phyloP scores from a whole-genome alignment of 2,797 vertebrate genomes.

The Peromyscus nudipes region DNA sequence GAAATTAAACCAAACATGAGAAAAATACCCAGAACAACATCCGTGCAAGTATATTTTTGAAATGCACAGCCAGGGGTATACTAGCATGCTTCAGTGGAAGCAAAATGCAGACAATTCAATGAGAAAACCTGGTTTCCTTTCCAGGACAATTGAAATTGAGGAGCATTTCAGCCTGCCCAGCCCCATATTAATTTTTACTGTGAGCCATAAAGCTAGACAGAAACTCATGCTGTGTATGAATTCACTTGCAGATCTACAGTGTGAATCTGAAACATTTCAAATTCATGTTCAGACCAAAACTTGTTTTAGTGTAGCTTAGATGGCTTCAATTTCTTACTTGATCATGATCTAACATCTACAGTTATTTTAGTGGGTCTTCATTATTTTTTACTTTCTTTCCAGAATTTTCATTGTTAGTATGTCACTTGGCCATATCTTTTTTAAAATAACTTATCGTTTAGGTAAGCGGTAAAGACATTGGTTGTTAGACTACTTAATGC shows the following conservation, averaged over 20 bases:
- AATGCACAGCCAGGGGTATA: background rate
- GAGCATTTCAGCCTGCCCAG: background rate
- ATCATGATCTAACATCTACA: background rate
- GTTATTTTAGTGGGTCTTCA: constrained; percentile 49
- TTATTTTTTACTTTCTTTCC: constrained; percentile 20
- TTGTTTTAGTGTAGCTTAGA: background rate
- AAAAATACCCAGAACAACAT: background rate
- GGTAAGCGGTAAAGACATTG: constrained; percentile 5
- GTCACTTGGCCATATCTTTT: background rate
- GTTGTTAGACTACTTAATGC: constrained; percentile 1
- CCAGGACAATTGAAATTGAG: constrained; percentile 42
- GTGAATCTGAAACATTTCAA: constrained; percentile 45
- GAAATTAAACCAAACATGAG: constrained; percentile 31
- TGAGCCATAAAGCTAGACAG: constrained; percentile 46
- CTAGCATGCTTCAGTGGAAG: background rate
- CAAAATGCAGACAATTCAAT: constrained; percentile 8
- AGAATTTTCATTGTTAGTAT: constrained; percentile 54
- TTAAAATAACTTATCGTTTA: background rate
- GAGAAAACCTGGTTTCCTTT: background rate
- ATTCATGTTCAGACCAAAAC: background rate
- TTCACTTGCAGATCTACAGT: constrained; percentile 66
- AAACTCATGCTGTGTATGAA: constrained; percentile 30
- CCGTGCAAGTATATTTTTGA: background rate
- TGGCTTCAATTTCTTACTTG: background rate
- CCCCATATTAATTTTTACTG: constrained; percentile 65